These are phyloP conservation scores for Bimastos eiseni DNA, from an alignment of 2,888 invertebrate genomes.

Conservation along the genomic window DNA sequence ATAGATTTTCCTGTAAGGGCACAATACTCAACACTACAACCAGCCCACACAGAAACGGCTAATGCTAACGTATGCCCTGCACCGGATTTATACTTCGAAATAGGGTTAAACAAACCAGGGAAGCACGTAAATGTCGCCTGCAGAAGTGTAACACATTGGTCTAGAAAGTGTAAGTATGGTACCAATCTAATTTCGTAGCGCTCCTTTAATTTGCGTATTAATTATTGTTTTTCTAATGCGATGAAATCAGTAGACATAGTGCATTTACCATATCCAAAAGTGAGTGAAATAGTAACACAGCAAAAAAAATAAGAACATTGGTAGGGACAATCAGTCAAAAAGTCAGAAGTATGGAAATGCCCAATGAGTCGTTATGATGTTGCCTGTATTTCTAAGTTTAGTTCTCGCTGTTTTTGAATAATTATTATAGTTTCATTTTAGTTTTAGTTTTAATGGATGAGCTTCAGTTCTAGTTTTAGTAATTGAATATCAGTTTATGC, in stretches of 20 bases:
- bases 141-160: neutral
- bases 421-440: too few species aligned
- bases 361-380: too few species aligned
- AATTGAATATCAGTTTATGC: too few species aligned
- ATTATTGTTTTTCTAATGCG: neutral
- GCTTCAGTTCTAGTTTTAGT: too few species aligned
- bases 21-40: neutral
- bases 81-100: neutral
- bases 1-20: slow-evolving; percentile 13
- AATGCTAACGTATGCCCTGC: neutral
- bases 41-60: neutral
- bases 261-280: neutral
- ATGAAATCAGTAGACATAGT: neutral
- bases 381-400: too few species aligned
- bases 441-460: too few species aligned
- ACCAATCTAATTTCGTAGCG: neutral
- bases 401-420: too few species aligned
- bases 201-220: neutral
- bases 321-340: neutral
- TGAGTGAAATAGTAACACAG: neutral
- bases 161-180: neutral
- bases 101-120: neutral
- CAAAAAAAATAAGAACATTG: neutral
- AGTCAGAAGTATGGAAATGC: too few species aligned
- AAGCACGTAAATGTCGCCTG: neutral